Evolutionary conservation across 2,113 vertebrate species (phyloP).

Genomic region (Murina feae): DNA sequence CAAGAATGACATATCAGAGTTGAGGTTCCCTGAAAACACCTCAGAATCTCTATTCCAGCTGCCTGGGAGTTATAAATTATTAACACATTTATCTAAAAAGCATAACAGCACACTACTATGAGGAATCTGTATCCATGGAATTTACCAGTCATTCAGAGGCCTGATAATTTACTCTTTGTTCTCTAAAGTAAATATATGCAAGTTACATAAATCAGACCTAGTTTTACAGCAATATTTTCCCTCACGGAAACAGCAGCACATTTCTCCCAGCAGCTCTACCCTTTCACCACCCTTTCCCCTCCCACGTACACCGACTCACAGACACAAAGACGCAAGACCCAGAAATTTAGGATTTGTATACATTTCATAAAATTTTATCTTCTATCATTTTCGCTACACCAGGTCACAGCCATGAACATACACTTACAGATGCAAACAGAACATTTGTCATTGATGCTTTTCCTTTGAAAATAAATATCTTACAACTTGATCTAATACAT

Average conservation of each 20-base stretch:
- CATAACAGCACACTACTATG: constrained; percentile 52
- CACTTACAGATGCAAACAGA: not conserved
- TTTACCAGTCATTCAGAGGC: constrained; percentile 51
- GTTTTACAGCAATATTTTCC: constrained; percentile 71
- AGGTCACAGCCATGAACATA: not conserved
- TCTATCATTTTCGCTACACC: not conserved
- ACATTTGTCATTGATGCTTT: not conserved
- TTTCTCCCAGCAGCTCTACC: not conserved
- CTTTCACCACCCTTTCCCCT: not conserved
- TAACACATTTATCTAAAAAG: constrained; percentile 75
- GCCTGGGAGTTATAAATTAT: constrained; percentile 72
- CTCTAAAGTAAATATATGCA: constrained; percentile 60
- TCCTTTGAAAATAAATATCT: constrained; percentile 18
- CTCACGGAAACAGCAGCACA: not conserved
- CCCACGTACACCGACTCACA: not conserved
- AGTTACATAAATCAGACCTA: constrained; percentile 73
- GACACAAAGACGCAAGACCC: not conserved
- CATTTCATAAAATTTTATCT: not conserved
- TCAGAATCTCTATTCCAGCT: constrained; percentile 57
- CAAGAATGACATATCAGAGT: constrained; percentile 67
- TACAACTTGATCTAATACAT: constrained; percentile 1
- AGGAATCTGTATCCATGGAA: constrained; percentile 61
- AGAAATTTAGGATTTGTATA: not conserved
- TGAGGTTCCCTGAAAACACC: constrained; percentile 63
- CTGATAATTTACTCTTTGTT: constrained; percentile 69